These are phyloP conservation scores for Discoglossus pictus DNA, from an alignment of 2,797 vertebrate genomes.

Conservation along the genomic window DNA sequence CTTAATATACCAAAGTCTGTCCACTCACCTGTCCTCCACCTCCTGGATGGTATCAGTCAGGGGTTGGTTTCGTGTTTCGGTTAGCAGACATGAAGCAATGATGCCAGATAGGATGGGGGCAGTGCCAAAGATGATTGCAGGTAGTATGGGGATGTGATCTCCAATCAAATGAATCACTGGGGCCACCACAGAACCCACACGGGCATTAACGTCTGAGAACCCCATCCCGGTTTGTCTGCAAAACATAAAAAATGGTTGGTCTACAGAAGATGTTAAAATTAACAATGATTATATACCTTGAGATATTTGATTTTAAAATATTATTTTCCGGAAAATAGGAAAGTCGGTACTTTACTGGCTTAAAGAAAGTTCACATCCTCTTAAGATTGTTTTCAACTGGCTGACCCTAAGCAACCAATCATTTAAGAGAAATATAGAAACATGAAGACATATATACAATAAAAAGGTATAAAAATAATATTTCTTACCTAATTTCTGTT, in stretches of 20 bases:
- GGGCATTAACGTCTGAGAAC: slow-evolving; percentile 71
- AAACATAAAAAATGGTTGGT: neutral
- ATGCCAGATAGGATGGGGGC: slow-evolving; percentile 71
- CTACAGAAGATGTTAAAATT: too few relatives aligned
- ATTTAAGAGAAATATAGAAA: too few relatives aligned
- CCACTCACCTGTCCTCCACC: slow-evolving; percentile 72
- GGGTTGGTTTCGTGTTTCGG: slow-evolving; percentile 72
- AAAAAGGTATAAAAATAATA: too few relatives aligned
- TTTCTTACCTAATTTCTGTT: slow-evolving; percentile 56
- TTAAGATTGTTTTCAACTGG: too few relatives aligned
- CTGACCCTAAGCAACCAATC: too few relatives aligned
- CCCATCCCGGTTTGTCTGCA: slow-evolving; percentile 80
- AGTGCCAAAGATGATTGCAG: slow-evolving; percentile 75
- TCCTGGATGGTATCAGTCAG: slow-evolving; percentile 83
- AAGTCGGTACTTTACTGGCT: too few relatives aligned
- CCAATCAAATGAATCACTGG: slow-evolving; percentile 72
- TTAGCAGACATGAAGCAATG: slow-evolving; percentile 71
- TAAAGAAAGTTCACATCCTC: too few relatives aligned
- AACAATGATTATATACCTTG: neutral
- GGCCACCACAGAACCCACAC: slow-evolving; percentile 75
- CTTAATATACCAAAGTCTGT: neutral
- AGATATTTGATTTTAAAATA: too few relatives aligned
- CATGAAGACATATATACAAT: too few relatives aligned
- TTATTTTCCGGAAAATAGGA: too few relatives aligned
- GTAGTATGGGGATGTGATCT: slow-evolving; percentile 62